phyloP scores from a whole-genome alignment of 64 coral and sea anemone species.

The Stylophora pistillata region DNA sequence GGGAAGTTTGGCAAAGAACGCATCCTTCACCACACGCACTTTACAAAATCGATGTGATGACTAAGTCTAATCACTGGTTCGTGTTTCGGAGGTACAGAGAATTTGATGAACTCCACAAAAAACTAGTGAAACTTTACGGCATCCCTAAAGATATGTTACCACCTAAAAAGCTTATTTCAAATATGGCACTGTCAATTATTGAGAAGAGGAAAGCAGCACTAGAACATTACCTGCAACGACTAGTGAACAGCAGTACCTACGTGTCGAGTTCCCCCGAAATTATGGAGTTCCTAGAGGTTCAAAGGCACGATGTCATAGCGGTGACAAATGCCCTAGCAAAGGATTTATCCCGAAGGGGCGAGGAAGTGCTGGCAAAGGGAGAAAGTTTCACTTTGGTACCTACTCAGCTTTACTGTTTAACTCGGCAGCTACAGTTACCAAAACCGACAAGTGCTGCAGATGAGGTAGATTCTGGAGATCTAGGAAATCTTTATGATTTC shows the following conservation, averaged over 20 bases:
- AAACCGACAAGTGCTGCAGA: slow-evolving; percentile 56
- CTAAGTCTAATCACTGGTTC: slow-evolving; percentile 97
- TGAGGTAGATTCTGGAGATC: slow-evolving; percentile 52
- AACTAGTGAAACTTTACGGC: slow-evolving; percentile 62
- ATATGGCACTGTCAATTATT: slow-evolving; percentile 72
- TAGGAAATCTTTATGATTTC: slow-evolving; percentile 93
- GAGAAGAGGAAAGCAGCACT: slow-evolving; percentile 84
- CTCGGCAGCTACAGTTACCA: slow-evolving; percentile 87
- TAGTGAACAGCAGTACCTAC: slow-evolving; percentile 93
- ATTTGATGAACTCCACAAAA: slow-evolving; percentile 82
- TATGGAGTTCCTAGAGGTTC: slow-evolving; percentile 91
- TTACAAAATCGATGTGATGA: slow-evolving; percentile 97
- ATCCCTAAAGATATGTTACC: slow-evolving; percentile 97
- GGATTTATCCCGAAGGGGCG: slow-evolving; percentile 65
- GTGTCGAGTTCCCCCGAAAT: slow-evolving; percentile 89
- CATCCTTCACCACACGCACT: slow-evolving; percentile 82
- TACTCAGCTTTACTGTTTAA: slow-evolving; percentile 93
- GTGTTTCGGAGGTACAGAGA: slow-evolving; percentile 88
- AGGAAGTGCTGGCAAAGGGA: slow-evolving; percentile 60
- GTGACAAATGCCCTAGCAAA: slow-evolving; percentile 86
- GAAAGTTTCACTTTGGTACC: slow-evolving; percentile 77
- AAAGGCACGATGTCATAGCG: slow-evolving; percentile 86
- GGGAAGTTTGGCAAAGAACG: slow-evolving; percentile 90
- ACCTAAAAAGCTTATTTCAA: slow-evolving; percentile 85
- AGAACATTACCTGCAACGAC: slow-evolving; percentile 95